A percentile compares a stretch with the other conserved stretches of the same genome.
phyloP scores from a whole-genome alignment of 2,797 vertebrate species.

The Sebastes trivittatus region DNA sequence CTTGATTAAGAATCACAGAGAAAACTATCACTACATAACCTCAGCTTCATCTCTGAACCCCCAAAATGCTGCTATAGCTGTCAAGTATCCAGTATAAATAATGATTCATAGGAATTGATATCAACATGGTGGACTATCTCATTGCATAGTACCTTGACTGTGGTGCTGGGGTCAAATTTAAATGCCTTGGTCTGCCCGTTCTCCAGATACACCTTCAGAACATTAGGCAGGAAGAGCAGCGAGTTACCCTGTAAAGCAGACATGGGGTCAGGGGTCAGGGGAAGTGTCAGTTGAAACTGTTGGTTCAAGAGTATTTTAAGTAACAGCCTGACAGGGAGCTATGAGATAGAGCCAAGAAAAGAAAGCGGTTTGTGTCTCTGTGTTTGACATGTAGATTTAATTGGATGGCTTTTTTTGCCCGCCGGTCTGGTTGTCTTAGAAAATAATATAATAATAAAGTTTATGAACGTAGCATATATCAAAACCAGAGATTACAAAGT shows the following conservation, averaged over 20 bases:
- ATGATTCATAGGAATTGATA: neutral
- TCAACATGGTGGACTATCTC: neutral
- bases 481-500: neutral
- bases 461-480: neutral
- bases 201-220: constrained; percentile 97
- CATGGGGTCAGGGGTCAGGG: constrained; percentile 25
- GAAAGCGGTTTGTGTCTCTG: neutral
- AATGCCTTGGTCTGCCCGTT: constrained; percentile 99
- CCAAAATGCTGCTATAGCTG: neutral
- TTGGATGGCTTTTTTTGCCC: neutral
- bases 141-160: constrained; percentile 89
- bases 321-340: neutral
- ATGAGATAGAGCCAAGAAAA: neutral
- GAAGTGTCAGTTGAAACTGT: neutral
- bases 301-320: neutral
- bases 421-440: neutral
- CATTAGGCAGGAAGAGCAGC: constrained; percentile 95
- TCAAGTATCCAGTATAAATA: neutral
- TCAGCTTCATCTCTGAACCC: neutral
- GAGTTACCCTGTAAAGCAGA: constrained; percentile 88
- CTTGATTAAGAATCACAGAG: neutral
- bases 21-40: neutral
- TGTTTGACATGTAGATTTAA: neutral
- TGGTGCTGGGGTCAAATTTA: constrained; percentile 93
- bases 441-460: neutral